Evolutionary conservation across 2,888 invertebrate species (phyloP), one percentile per base, ranked within the genome.

Genomic region (Acrobasis consociella): DNA sequence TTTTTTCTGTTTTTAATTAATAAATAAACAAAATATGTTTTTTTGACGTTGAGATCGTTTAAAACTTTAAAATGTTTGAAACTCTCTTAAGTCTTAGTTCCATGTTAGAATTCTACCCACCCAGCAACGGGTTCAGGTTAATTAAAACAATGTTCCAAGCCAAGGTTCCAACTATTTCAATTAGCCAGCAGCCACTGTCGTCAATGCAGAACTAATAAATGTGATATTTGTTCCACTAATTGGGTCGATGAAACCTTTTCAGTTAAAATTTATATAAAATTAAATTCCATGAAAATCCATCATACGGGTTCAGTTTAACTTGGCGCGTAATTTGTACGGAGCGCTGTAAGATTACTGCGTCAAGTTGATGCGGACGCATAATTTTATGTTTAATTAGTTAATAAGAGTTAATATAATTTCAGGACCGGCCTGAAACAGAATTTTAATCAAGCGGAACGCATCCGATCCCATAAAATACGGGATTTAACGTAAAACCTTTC

Each of bases 361-460:
- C 31, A 31, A 31, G 31, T 7, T 31, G 7, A 31, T 31, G 31
- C 8, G 31, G 31, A 46, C 11, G 46, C 46, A 38, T 58, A 49
- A 49, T 58, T 42, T 59, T 8, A 49, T 38, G 50, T 31, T 49
- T 53, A 49, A 55, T 62, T 53, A 62, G 38, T 56, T 16, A 16
- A 62, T 49, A 55, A 55, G 53, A 49, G 49, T 62, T 49, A 53
- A 38, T 53, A 55, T 16, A 62, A 61, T 61, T 17, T 62, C 55
- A 55, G 62, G 38, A 37, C 8, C 31, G 16, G 55, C 38, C 42
- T 52, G 17, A 17, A 60, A 60, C 17, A 13, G 60, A 52, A 55
- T 61, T 61, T 61, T 53, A 61, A 62, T 62, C 53, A 62, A 62
- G 49, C 49, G 49, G 37, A 55, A 55, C 62, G 46, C 53, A 22